Conservation (phyloP, 2,888 invertebrate genomes). For the Epinotia bilunana region DNA sequence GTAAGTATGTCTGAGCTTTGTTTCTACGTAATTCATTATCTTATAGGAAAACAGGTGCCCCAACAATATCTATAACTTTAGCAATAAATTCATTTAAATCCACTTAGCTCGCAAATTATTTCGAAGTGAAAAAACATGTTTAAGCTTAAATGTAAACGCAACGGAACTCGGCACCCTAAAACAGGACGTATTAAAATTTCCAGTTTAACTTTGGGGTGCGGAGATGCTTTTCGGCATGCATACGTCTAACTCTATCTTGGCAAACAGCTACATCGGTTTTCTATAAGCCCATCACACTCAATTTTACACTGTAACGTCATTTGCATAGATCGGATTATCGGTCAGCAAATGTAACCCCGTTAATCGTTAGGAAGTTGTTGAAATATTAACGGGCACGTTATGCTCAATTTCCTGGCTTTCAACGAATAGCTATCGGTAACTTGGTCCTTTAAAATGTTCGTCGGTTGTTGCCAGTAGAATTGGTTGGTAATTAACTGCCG, state of each 20-base stretch:
- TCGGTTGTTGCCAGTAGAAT: conserved; percentile 43
- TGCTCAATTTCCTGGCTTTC: conserved; percentile 82
- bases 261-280: conserved; percentile 57
- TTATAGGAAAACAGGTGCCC: too few relatives aligned
- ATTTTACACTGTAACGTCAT: conserved; percentile 53
- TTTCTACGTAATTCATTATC: background rate
- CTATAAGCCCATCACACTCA: conserved; percentile 48
- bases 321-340: conserved; percentile 50
- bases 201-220: conserved; percentile 74
- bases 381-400: conserved; percentile 81
- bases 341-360: conserved; percentile 52
- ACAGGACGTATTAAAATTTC: conserved; percentile 75
- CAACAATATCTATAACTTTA: conserved; percentile 12
- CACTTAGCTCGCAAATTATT: conserved; percentile 32
- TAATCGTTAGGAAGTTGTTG: conserved; percentile 78
- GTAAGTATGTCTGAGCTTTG: background rate
- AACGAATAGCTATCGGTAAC: conserved; percentile 75
- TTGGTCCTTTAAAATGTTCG: conserved; percentile 63
- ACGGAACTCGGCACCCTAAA: conserved; percentile 53
- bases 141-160: conserved; percentile 54
- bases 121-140: conserved; percentile 43
- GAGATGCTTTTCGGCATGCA: conserved; percentile 70
- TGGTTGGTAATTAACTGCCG: conserved; percentile 43
- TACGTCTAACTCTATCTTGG: conserved; percentile 53
- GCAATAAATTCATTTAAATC: conserved; percentile 33